These are phyloP conservation scores for Liopterus haemorrhoidalis DNA, from an alignment of 2,888 invertebrate species.

Conservation along the genomic window DNA sequence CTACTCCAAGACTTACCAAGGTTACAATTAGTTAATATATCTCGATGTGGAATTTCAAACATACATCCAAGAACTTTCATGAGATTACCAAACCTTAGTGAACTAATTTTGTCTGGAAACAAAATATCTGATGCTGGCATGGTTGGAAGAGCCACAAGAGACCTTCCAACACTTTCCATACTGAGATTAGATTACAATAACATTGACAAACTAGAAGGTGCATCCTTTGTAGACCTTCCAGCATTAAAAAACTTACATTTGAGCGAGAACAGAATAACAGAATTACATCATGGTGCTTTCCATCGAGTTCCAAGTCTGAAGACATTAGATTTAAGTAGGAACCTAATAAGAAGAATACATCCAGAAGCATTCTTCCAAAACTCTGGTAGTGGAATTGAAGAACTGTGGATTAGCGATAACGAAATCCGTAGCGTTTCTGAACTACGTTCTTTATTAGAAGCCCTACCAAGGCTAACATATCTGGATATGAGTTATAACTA, in stretches of 20 bases:
- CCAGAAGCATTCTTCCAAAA: constrained; percentile 75
- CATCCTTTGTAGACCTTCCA: constrained; percentile 72
- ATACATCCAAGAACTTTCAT: constrained; percentile 73
- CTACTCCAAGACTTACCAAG: constrained; percentile 57
- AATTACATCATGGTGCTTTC: constrained; percentile 74
- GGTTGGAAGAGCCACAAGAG: constrained; percentile 71
- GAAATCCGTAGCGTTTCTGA: constrained; percentile 70
- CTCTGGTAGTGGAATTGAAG: constrained; percentile 69
- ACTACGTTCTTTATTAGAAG: constrained; percentile 66
- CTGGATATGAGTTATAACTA: constrained; percentile 75
- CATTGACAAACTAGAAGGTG: constrained; percentile 66
- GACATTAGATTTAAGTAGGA: constrained; percentile 69
- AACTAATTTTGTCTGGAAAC: constrained; percentile 66
- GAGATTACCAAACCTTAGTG: constrained; percentile 62
- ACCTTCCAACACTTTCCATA: constrained; percentile 64
- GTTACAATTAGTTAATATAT: constrained; percentile 66
- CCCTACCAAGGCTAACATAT: constrained; percentile 69
- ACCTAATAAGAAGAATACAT: constrained; percentile 68
- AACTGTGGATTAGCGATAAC: constrained; percentile 69
- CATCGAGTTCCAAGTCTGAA: constrained; percentile 69
- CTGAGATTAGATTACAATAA: constrained; percentile 66
- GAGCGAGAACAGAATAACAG: constrained; percentile 66
- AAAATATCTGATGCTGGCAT: constrained; percentile 72
- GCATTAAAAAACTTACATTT: constrained; percentile 61
- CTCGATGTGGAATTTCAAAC: constrained; percentile 67